These are phyloP conservation scores for Spinus olivaceus DNA, from an alignment of 2,797 vertebrate genomes.

Conservation along the genomic window DNA sequence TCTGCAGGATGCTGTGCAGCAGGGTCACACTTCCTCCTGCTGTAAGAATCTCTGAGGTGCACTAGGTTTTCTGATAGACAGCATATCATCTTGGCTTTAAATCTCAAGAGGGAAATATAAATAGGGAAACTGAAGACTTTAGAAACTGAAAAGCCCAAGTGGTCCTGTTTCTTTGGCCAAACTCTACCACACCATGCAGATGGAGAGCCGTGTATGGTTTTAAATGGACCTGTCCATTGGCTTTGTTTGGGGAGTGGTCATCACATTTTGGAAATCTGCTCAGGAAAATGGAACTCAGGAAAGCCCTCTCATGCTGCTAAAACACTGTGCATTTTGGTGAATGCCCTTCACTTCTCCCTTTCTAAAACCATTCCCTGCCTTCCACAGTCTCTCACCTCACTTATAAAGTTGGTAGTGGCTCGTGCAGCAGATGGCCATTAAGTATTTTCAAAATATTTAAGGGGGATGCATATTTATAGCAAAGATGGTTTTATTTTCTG, in stretches of 20 bases:
- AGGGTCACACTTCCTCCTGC: neutral
- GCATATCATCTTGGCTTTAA: neutral
- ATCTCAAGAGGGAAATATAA: neutral
- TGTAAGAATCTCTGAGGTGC: neutral
- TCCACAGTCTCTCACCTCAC: neutral
- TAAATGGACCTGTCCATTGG: neutral
- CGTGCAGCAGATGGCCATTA: neutral
- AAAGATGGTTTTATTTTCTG: neutral
- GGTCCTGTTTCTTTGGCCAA: neutral
- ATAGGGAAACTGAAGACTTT: neutral
- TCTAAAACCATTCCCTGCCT: neutral
- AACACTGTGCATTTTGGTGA: neutral
- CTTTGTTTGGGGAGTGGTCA: neutral
- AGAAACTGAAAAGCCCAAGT: neutral
- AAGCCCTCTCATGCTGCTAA: neutral
- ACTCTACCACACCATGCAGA: neutral
- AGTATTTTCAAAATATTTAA: constrained; percentile 50
- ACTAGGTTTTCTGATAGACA: neutral
- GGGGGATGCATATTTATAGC: neutral
- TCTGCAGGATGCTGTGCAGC: neutral
- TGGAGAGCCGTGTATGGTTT: neutral
- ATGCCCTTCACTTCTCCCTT: neutral
- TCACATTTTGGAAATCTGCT: neutral
- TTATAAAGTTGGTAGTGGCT: neutral
- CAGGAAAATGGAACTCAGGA: neutral